These are phyloP conservation scores for Hydraecia micacea DNA, from an alignment of 2,888 invertebrate genomes.

Conservation along the genomic window DNA sequence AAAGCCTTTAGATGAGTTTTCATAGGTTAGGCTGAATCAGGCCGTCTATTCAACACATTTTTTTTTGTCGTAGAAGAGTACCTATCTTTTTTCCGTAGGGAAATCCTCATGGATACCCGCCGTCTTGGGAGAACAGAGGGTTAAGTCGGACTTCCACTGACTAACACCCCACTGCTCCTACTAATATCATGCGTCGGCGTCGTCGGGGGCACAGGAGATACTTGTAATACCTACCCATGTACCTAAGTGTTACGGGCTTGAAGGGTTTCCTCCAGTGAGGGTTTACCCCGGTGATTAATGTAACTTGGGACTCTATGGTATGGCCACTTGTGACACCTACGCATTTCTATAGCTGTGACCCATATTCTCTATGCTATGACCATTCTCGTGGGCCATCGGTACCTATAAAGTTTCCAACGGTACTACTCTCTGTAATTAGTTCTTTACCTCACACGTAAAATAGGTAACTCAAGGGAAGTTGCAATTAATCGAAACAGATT, in stretches of 20 bases:
- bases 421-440: no score
- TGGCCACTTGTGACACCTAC: neutral
- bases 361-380: no score
- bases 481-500: slow-evolving; percentile 41
- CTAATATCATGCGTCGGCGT: no score
- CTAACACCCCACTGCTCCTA: no score
- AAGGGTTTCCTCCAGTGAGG: neutral
- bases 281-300: neutral
- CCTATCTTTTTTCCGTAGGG: neutral
- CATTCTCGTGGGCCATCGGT: no score
- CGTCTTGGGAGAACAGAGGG: no score
- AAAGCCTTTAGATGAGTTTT: neutral
- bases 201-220: neutral
- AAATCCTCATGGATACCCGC: no score
- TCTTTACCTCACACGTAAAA: neutral
- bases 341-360: neutral
- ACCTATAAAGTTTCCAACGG: neutral
- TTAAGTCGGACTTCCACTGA: no score
- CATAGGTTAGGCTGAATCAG: neutral
- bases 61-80: neutral
- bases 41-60: neutral
- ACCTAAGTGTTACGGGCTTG: neutral
- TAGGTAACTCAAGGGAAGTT: neutral
- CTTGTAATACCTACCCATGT: neutral
- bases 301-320: neutral